Evolutionary conservation across 2,888 invertebrate species (phyloP).

Genomic region (Tolmerus cingulatus): DNA sequence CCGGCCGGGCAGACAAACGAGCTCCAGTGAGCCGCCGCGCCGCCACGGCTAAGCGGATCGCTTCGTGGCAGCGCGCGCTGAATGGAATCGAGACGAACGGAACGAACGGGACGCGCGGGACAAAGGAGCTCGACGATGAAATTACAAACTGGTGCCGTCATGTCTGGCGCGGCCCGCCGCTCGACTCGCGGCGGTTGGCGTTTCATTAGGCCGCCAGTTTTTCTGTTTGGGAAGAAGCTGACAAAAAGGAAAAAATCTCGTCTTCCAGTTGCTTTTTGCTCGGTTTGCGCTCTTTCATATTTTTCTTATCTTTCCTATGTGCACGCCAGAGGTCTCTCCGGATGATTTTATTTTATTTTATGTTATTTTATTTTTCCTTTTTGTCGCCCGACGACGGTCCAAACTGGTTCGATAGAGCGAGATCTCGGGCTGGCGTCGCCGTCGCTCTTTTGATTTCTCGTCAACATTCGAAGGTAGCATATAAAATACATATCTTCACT

Average conservation of each 20-base stretch:
- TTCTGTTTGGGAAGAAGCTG: neutral
- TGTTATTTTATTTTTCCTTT: neutral
- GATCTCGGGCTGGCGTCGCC: neutral
- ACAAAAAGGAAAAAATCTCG: neutral
- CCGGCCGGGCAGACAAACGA: constrained; percentile 11
- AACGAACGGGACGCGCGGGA: neutral
- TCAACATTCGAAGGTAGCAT: constrained; percentile 12
- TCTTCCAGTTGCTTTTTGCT: constrained; percentile 24
- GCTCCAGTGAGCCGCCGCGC: constrained; percentile 42
- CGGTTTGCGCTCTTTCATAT: neutral
- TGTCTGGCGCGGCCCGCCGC: constrained; percentile 51
- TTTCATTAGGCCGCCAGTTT: constrained; percentile 31
- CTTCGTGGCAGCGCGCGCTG: constrained; percentile 20
- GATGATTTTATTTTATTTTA: neutral
- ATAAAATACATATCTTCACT: constrained; percentile 20
- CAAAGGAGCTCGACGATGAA: constrained; percentile 47
- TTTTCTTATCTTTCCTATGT: constrained; percentile 23
- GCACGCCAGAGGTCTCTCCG: neutral
- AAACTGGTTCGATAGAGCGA: constrained; percentile 34
- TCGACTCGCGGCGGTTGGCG: constrained; percentile 31
- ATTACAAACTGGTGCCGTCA: constrained; percentile 53
- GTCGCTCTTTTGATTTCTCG: constrained; percentile 41
- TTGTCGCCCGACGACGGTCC: neutral
- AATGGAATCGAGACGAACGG: constrained; percentile 11
- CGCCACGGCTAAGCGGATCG: constrained; percentile 37